Evolutionary conservation across 2,797 vertebrate genomes (phyloP).

Genomic region (Gorsachius magnificus): DNA sequence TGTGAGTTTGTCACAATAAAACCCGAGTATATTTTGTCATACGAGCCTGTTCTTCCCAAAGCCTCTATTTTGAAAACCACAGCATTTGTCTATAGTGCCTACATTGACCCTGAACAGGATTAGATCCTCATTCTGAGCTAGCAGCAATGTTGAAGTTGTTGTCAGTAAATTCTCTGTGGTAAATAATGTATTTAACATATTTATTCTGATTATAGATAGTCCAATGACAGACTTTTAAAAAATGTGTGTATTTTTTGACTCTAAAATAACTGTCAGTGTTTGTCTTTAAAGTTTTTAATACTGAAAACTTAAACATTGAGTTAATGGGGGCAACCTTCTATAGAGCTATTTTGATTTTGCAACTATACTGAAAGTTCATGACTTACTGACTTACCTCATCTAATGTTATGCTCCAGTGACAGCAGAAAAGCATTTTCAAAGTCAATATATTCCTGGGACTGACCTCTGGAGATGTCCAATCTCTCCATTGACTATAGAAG

Average conservation of each 20-base stretch:
- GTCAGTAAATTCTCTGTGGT: background rate
- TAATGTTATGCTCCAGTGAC: background rate
- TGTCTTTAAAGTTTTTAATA: background rate
- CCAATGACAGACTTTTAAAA: background rate
- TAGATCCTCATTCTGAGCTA: background rate
- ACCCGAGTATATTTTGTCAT: background rate
- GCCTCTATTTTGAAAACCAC: background rate
- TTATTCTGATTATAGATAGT: background rate
- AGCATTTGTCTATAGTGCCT: background rate
- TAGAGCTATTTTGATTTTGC: background rate
- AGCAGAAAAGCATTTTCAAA: background rate
- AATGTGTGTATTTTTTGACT: background rate
- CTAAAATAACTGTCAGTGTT: background rate
- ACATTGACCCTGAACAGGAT: background rate
- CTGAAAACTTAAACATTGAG: background rate
- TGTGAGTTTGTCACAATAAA: background rate
- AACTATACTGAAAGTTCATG: background rate
- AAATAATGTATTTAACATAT: background rate
- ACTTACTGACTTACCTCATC: background rate
- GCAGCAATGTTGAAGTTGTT: background rate
- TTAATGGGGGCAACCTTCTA: background rate
- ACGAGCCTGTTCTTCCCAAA: background rate
- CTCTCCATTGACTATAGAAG: background rate
- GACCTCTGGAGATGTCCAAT: background rate
- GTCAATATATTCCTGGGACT: background rate